A percentile compares a stretch with the other conserved stretches of the same genome.
phyloP scores from a whole-genome alignment of 1,140 invertebrate genomes.

The Drosophila takahashii region DNA sequence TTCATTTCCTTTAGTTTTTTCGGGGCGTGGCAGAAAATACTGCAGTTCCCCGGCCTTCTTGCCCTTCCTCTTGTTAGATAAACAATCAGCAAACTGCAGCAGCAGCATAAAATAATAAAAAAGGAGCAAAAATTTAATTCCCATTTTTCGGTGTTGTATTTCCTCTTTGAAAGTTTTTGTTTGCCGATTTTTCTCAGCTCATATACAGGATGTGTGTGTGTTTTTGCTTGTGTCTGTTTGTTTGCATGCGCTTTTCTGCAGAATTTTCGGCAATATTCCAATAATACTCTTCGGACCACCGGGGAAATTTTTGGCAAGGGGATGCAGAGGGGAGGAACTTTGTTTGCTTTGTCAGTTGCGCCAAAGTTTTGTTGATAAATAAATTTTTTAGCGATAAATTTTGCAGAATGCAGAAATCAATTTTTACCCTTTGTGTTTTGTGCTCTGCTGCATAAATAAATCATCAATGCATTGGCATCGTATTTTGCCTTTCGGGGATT shows the following conservation, averaged over 20 bases:
- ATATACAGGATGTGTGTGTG: constrained; percentile 16
- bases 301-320: not conserved
- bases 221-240: constrained; percentile 45
- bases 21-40: constrained; percentile 70
- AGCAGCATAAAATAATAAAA: constrained; percentile 72
- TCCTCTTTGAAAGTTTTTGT: constrained; percentile 66
- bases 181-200: constrained; percentile 44
- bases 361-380: constrained; percentile 71
- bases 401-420: constrained; percentile 64
- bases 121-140: constrained; percentile 46
- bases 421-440: constrained; percentile 50
- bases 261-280: constrained; percentile 82
- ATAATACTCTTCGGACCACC: constrained; percentile 59
- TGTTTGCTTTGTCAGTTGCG: constrained; percentile 66
- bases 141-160: constrained; percentile 27
- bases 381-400: constrained; percentile 55
- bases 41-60: constrained; percentile 48
- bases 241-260: constrained; percentile 76
- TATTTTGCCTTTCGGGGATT: constrained; percentile 13
- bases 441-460: constrained; percentile 69
- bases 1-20: constrained; percentile 55
- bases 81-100: constrained; percentile 74
- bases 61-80: constrained; percentile 25
- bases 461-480: constrained; percentile 64
- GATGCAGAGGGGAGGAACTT: not conserved